Evolutionary conservation across 1,140 invertebrate species (phyloP).

Genomic region (Saccostrea glomerata): DNA sequence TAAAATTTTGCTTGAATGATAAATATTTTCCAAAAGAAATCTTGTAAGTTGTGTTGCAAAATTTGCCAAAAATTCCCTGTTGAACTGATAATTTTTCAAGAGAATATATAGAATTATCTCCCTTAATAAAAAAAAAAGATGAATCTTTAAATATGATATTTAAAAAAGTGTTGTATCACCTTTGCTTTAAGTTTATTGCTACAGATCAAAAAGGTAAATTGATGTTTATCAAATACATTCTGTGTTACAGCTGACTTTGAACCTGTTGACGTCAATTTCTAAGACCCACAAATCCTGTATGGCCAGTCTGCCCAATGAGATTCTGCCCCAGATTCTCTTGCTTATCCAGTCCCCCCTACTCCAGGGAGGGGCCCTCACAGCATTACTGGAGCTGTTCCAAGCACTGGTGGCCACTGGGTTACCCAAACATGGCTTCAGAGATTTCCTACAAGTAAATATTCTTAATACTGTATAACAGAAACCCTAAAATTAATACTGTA

Average conservation of each 20-base stretch:
- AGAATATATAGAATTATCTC: too few relatives aligned
- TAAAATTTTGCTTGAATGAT: too few relatives aligned
- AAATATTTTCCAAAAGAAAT: too few relatives aligned
- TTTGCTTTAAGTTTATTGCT: too few relatives aligned
- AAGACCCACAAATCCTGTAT: constrained; percentile 79
- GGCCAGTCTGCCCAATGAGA: constrained; percentile 76
- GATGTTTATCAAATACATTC: constrained; percentile 58
- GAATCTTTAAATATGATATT: too few relatives aligned
- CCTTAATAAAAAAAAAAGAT: too few relatives aligned
- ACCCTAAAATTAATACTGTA: too few relatives aligned
- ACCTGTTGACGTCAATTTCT: constrained; percentile 80
- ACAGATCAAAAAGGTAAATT: background rate
- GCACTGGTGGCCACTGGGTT: constrained; percentile 90
- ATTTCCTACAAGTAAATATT: constrained; percentile 83
- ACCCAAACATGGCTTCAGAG: constrained; percentile 88
- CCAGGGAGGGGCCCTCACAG: constrained; percentile 90
- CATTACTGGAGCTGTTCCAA: constrained; percentile 95
- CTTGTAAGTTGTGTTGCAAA: too few relatives aligned
- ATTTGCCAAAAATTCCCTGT: too few relatives aligned
- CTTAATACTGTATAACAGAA: background rate
- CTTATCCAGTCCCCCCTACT: constrained; percentile 94
- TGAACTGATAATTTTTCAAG: too few relatives aligned
- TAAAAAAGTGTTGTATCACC: too few relatives aligned
- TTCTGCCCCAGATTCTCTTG: constrained; percentile 90
- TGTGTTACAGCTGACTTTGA: constrained; percentile 80